These are phyloP conservation scores for Ceryle rudis DNA, from an alignment of 2,797 vertebrate genomes.

Conservation along the genomic window DNA sequence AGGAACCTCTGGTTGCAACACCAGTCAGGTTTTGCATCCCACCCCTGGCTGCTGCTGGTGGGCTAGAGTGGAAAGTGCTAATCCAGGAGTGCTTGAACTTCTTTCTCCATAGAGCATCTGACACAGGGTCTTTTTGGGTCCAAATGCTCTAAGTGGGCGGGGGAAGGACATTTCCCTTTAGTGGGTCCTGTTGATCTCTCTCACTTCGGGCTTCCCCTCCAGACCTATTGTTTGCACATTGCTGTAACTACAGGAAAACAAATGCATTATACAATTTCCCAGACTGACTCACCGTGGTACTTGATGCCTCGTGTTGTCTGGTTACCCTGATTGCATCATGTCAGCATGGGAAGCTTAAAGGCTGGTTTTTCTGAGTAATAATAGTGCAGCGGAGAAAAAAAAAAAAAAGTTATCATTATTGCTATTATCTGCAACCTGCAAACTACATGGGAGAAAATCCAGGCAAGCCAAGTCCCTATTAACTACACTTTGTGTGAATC, in stretches of 20 bases:
- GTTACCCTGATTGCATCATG: constrained; percentile 46
- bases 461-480: constrained; percentile 2
- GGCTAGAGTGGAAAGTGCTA: neutral
- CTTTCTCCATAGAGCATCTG: constrained; percentile 18
- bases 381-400: neutral
- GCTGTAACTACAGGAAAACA: constrained; percentile 70
- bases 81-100: constrained; percentile 1
- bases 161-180: constrained; percentile 39
- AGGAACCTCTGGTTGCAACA: neutral
- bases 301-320: constrained; percentile 58
- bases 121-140: neutral
- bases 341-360: constrained; percentile 52
- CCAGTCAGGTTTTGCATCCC: neutral
- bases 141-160: constrained; percentile 16
- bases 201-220: constrained; percentile 56
- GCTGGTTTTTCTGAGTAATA: constrained; percentile 59
- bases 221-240: constrained; percentile 61
- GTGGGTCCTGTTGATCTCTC: constrained; percentile 67
- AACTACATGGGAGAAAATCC: neutral
- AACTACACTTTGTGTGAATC: constrained; percentile 43
- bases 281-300: constrained; percentile 64
- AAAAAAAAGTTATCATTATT: neutral
- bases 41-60: neutral
- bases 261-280: constrained; percentile 54
- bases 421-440: constrained; percentile 34